phyloP scores from a whole-genome alignment of 2,888 invertebrate genomes.

The Drosophila aldrichi region DNA sequence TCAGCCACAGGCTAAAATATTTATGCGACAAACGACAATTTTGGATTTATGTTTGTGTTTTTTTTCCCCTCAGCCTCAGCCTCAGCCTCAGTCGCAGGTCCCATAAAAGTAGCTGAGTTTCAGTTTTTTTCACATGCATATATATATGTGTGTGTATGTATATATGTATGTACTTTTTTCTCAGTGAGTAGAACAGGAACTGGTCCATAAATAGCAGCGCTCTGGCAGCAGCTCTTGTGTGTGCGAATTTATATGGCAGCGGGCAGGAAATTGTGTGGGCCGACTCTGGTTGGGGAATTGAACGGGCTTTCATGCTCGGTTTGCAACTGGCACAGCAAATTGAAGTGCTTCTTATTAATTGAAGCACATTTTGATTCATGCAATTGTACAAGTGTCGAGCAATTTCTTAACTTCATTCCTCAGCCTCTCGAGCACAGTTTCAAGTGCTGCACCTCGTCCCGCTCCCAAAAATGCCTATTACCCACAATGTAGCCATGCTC shows the following conservation, averaged over 20 bases:
- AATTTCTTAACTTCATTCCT: slow-evolving; percentile 26
- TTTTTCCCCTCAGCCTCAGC: slow-evolving; percentile 14
- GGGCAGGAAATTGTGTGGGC: slow-evolving; percentile 71
- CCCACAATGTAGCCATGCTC: slow-evolving; percentile 6
- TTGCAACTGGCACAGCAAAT: slow-evolving; percentile 62
- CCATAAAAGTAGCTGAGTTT: slow-evolving; percentile 62
- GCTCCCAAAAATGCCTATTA: not conserved
- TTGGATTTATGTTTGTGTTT: slow-evolving; percentile 73
- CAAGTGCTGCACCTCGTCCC: not conserved
- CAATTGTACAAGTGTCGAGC: slow-evolving; percentile 20
- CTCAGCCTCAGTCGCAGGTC: slow-evolving; percentile 17
- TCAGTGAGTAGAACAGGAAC: slow-evolving; percentile 62
- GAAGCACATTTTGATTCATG: slow-evolving; percentile 50
- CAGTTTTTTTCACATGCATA: slow-evolving; percentile 36
- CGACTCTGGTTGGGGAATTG: not conserved
- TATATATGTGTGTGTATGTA: slow-evolving; percentile 7
- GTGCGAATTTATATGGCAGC: slow-evolving; percentile 72
- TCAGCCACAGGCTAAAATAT: slow-evolving; percentile 69
- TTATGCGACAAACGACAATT: slow-evolving; percentile 81
- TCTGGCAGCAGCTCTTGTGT: slow-evolving; percentile 62
- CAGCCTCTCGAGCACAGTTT: slow-evolving; percentile 22
- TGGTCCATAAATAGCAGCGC: slow-evolving; percentile 74
- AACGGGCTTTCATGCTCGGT: slow-evolving; percentile 17
- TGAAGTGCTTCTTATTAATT: slow-evolving; percentile 67
- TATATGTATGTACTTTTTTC: slow-evolving; percentile 13